phyloP scores from a whole-genome alignment of 2,797 vertebrate genomes.

The Onychomys leucogaster region DNA sequence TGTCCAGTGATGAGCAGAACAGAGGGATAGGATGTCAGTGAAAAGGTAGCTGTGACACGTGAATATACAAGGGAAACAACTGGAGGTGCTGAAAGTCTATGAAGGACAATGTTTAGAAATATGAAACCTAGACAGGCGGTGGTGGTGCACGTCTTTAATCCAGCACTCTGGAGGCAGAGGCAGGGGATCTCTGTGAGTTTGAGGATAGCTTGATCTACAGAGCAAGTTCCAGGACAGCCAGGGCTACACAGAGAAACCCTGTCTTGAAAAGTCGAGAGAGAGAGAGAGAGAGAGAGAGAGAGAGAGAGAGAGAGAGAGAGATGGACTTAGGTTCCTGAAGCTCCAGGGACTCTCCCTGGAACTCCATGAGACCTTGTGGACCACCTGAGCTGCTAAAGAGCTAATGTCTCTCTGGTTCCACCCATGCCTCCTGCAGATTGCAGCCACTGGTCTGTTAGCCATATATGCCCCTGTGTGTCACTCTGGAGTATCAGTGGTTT shows the following conservation, averaged over 20 bases:
- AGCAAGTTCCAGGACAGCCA: neutral
- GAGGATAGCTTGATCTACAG: neutral
- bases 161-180: neutral
- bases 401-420: neutral
- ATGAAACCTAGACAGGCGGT: neutral
- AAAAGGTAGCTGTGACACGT: neutral
- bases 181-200: neutral
- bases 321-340: neutral
- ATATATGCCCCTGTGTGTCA: rapidly evolving
- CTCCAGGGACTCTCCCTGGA: neutral
- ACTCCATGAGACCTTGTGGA: rapidly evolving
- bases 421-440: neutral
- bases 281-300: too few species aligned
- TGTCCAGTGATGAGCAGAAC: neutral
- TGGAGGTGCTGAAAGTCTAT: neutral
- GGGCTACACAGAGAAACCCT: neutral
- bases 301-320: too few species aligned
- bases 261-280: neutral
- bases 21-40: neutral
- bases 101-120: neutral
- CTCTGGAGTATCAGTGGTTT: neutral
- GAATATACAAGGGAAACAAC: rapidly evolving
- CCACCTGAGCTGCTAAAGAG: neutral
- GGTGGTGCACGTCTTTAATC: neutral
- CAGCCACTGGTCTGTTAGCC: neutral